phyloP scores from a whole-genome alignment of 1,140 invertebrate genomes.

The Ptiloglossa arizonensis region DNA sequence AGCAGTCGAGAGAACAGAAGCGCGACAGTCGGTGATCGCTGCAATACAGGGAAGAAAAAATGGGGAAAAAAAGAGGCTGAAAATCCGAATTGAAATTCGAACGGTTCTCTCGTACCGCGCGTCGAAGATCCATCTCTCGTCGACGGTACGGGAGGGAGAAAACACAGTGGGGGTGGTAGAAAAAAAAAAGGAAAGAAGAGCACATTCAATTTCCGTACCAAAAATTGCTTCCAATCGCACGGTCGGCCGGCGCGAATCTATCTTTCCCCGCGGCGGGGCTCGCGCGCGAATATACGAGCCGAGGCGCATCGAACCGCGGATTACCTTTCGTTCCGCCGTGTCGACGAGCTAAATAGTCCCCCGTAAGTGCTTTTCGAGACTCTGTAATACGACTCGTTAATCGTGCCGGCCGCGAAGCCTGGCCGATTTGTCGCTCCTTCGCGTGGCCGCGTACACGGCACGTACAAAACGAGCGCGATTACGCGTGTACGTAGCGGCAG shows the following conservation, averaged over 20 bases:
- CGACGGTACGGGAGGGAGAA: too few species aligned
- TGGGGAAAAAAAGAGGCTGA: too few species aligned
- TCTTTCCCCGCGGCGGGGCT: neutral
- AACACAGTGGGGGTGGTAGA: too few species aligned
- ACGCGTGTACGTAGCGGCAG: constrained; percentile 54
- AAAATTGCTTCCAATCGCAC: constrained; percentile 28
- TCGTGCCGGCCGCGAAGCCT: constrained; percentile 17
- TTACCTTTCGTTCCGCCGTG: constrained; percentile 32
- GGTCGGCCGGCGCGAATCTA: neutral
- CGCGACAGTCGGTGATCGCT: too few species aligned
- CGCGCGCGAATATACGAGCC: neutral
- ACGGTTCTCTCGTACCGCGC: neutral
- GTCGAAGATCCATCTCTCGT: neutral
- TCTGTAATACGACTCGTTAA: constrained; percentile 51
- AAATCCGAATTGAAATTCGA: neutral
- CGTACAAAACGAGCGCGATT: constrained; percentile 63
- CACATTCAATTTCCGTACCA: constrained; percentile 33
- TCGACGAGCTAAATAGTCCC: constrained; percentile 33
- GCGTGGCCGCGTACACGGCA: constrained; percentile 38
- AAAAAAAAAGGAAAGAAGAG: neutral
- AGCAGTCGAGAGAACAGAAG: too few species aligned
- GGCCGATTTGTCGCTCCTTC: constrained; percentile 45
- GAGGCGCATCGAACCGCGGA: constrained; percentile 16
- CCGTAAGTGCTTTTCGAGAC: constrained; percentile 41
- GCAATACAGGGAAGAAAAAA: too few species aligned